Evolutionary conservation across 2,888 invertebrate genomes (phyloP).

Genomic region (Pheosia gnoma): DNA sequence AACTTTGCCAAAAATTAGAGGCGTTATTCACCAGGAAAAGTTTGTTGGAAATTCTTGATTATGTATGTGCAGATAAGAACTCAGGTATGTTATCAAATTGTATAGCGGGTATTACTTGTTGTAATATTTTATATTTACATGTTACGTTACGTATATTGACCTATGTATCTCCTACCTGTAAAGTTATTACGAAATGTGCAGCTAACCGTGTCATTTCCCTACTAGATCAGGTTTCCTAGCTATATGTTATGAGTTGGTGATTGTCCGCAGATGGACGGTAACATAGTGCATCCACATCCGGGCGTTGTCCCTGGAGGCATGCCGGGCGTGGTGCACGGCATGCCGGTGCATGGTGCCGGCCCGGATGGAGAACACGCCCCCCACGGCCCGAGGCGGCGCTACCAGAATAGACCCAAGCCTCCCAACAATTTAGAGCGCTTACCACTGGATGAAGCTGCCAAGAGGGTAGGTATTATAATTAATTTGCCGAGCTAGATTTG

Average conservation of each 20-base stretch:
- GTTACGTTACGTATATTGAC: neutral
- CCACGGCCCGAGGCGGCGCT: conserved; percentile 73
- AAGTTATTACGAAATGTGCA: neutral
- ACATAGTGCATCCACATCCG: conserved; percentile 69
- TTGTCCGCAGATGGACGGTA: conserved; percentile 69
- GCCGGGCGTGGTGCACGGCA: conserved; percentile 68
- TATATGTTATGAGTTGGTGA: neutral
- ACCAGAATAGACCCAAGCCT: conserved; percentile 73
- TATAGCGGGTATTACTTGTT: neutral
- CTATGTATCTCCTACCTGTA: neutral
- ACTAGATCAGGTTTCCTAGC: neutral
- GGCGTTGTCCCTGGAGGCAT: conserved; percentile 68
- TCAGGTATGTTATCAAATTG: neutral
- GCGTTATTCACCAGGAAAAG: neutral
- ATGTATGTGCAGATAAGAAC: conserved; percentile 3
- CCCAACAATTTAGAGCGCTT: conserved; percentile 81
- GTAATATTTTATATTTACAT: neutral
- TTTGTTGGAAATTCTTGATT: neutral
- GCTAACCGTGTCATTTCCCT: too few relatives aligned
- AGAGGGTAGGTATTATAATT: conserved; percentile 66
- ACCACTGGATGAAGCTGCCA: conserved; percentile 88
- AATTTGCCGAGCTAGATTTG: too few relatives aligned
- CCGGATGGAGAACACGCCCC: conserved; percentile 73
- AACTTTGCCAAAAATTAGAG: neutral
- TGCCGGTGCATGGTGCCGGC: conserved; percentile 73